Conservation (phyloP, 2,888 invertebrate genomes). For the Fabriciana adippe region DNA sequence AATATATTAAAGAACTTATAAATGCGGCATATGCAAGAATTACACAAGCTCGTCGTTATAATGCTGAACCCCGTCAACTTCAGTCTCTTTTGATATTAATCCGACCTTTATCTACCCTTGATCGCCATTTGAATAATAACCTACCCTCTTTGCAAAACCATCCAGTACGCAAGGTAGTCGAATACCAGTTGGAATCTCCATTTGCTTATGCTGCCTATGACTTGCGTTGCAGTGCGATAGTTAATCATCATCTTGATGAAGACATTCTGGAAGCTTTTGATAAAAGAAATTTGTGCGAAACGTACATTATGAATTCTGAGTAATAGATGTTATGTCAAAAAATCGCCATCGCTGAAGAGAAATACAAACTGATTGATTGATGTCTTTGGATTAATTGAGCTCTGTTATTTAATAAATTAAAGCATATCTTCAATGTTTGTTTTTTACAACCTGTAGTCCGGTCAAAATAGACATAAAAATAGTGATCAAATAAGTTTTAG, state of each 20-base stretch:
- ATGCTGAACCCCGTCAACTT: slow-evolving; percentile 39
- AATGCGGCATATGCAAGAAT: slow-evolving; percentile 51
- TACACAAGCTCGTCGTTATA: slow-evolving; percentile 40
- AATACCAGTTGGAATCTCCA: slow-evolving; percentile 50
- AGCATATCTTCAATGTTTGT: too few species aligned
- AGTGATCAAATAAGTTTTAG: too few species aligned
- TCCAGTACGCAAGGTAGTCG: slow-evolving; percentile 46
- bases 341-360: slow-evolving; percentile 28
- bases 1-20: slow-evolving; percentile 54
- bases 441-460: too few species aligned
- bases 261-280: slow-evolving; percentile 49
- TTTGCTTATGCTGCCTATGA: slow-evolving; percentile 48
- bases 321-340: slow-evolving; percentile 2
- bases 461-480: too few species aligned
- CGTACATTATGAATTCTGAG: slow-evolving; percentile 49
- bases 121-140: slow-evolving; percentile 46
- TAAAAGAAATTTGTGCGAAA: slow-evolving; percentile 54
- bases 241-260: slow-evolving; percentile 52
- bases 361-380: not conserved
- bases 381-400: too few species aligned
- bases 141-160: slow-evolving; percentile 48
- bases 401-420: too few species aligned
- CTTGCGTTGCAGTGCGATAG: slow-evolving; percentile 50
- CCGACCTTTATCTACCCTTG: slow-evolving; percentile 36
- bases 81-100: slow-evolving; percentile 50